Base-by-base conservation (phyloP, 2,113 vertebrate genomes). In the Solenodon paradoxus region DNA sequence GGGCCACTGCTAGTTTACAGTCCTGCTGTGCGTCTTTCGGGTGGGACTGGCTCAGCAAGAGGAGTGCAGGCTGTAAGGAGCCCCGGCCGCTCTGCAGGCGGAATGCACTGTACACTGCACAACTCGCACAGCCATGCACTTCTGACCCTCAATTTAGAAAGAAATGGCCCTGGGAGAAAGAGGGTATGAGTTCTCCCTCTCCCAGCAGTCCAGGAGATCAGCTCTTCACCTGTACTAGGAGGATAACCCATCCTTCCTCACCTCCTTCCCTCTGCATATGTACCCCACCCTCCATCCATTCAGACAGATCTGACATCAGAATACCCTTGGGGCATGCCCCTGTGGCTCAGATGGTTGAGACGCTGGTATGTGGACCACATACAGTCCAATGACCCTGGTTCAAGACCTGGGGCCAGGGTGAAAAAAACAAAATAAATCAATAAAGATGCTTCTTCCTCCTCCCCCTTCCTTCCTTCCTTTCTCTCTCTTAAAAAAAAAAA, bases 231-330 rank as follows among this genome's bases (percentile, higher is more conserved):
- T 75, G 53, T n/a, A 26, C 5, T 40, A 68, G 81, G 63, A 32
- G 9, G 57, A 55, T 35, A 79, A 87, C 38, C 16, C 15, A 47
- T 28, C 51, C 71, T 93, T 71, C 57, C n/a, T 45, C 24, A 22
- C 32, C 28, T 28, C 9, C 17, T n/a, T 63, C 13, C 38, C 20
- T 35, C 22, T 59, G 68, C 38, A 26, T 10, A 38, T 5, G 12
- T 28, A 68, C 89, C 61, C 78, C 69, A 0, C 57, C 86, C 74
- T 28, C 80, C 72, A 94, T 86, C 95, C 90, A 92, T 35, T 53
- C 83, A 74, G 59, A 55, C 0, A 26, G 74, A 77, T 16, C 79
- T 96, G 96, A 97, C 87, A 66, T 96, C 92, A 96, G 94, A 95
- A 95, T 95, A 75, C 47, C 49, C 42, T 64, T 20, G 35, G 20